Evolutionary conservation across 2,113 vertebrate species (phyloP), one percentile per base, ranked within the genome.

Genomic region (Corydoras sp.): DNA sequence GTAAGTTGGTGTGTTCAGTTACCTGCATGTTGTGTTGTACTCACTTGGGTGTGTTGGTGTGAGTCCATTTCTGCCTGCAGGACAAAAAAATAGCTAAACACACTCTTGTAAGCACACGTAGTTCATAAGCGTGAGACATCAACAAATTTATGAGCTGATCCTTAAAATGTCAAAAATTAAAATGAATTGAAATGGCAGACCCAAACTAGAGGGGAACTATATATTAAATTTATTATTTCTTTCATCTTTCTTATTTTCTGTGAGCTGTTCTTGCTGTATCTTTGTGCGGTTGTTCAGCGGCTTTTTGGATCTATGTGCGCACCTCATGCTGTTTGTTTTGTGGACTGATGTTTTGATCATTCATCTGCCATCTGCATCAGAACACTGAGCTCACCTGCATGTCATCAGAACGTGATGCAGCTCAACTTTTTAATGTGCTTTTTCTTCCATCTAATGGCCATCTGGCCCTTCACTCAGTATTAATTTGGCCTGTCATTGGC

Each of bases 401-500:
- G 77, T 66, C 69, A 62, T 73, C 69, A 59, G 48, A 43, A 56
- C 62, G 73, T 76, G 66, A 76, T 64, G 73, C 70, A 58, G 69
- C 93, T 87, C 88, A 48, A 85, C 85, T 88, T 90, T 92, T 92
- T 90, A 94, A 95, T 89, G 90, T 93, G 87, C 91, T 92, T 83
- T 95, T 95, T 88, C 85, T 83, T 89, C 88, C 92, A 90, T 88
- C 91, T 88, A 91, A 92, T 91, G 92, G 92, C 93, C 88, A 91
- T 89, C 86, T 88, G 73, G 15, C 68, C 61, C 48, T 5, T 61
- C 86, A 84, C 88, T 79, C 67, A 31, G 86, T 89, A 86, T 88
- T 88, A 90, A 89, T 89, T 87, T 90, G 87, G 89, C 89, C 90
- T 90, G 87, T 86, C 85, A 90, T 91, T 93, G 91, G 89, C 89